A percentile compares a stretch with the other conserved stretches of the same genome.
phyloP scores from a whole-genome alignment of 2,113 vertebrate species.

The Aegithalos caudatus region DNA sequence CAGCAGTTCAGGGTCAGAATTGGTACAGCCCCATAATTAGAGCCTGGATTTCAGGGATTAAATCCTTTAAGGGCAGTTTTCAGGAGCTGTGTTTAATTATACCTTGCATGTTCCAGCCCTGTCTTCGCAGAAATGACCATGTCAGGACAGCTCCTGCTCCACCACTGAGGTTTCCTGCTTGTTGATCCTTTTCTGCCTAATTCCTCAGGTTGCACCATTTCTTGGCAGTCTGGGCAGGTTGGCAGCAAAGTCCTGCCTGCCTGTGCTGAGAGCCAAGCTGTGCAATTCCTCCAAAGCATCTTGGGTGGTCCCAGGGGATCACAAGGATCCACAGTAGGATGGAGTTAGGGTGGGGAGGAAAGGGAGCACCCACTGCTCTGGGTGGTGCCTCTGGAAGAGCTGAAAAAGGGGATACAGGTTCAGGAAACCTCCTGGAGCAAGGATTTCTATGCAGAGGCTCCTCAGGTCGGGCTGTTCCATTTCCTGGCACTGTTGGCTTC shows the following conservation, averaged over 20 bases:
- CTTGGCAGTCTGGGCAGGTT: not conserved
- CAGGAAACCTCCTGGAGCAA: not conserved
- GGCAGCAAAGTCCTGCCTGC: not conserved
- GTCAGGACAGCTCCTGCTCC: not conserved
- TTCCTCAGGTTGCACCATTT: not conserved
- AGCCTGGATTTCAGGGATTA: not conserved
- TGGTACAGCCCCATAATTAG: not conserved
- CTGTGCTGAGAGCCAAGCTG: accelerated
- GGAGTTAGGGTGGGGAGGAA: accelerated
- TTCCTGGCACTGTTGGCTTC: not conserved
- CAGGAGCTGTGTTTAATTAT: not conserved
- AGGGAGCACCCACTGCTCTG: not conserved
- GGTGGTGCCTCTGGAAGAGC: not conserved
- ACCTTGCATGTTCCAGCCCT: not conserved
- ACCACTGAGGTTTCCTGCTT: not conserved
- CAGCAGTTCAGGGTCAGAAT: not conserved
- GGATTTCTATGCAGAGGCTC: not conserved
- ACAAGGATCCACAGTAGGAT: not conserved
- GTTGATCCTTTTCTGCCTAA: not conserved
- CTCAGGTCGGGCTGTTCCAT: not conserved
- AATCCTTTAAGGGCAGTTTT: not conserved
- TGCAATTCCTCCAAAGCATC: accelerated
- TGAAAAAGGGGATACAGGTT: not conserved
- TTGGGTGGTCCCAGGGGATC: not conserved
- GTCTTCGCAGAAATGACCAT: accelerated